phyloP scores from a whole-genome alignment of 2,888 invertebrate genomes.

The Dryomyza anilis region DNA sequence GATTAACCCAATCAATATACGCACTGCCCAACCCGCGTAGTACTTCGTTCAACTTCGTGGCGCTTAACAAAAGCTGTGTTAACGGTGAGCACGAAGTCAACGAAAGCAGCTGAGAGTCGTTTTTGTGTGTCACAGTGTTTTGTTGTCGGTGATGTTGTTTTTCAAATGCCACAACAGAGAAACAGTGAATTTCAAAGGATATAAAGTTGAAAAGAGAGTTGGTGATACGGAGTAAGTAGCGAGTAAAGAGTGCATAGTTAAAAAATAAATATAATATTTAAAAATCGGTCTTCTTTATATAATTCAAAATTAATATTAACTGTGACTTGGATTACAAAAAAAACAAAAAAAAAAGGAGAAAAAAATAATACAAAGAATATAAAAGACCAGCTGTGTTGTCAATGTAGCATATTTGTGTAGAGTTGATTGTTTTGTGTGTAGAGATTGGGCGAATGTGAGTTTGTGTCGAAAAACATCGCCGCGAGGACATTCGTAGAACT shows the following conservation, averaged over 20 bases:
- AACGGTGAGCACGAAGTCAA: background rate
- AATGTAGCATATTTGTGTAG: background rate
- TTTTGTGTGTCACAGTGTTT: background rate
- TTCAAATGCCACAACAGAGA: conserved; percentile 10
- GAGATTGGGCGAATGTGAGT: background rate
- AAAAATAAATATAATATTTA: too few species aligned
- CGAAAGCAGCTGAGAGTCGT: background rate
- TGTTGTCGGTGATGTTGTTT: background rate
- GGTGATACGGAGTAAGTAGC: too few species aligned
- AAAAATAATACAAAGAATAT: too few species aligned
- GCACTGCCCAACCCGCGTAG: background rate
- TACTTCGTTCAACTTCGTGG: too few species aligned
- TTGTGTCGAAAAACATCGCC: conserved; percentile 12
- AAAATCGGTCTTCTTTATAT: too few species aligned
- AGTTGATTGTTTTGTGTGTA: too few species aligned
- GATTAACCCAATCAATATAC: too few species aligned
- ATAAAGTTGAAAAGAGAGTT: too few species aligned
- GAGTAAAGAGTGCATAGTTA: too few species aligned
- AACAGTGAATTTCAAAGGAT: background rate
- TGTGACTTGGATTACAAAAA: too few species aligned
- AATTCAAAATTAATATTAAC: too few species aligned
- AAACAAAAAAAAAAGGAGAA: too few species aligned
- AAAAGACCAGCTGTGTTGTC: background rate
- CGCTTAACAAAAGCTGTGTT: conserved; percentile 4
- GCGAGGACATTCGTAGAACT: conserved; percentile 26